phyloP scores from a whole-genome alignment of 2,797 vertebrate species.

The Vultur gryphus region DNA sequence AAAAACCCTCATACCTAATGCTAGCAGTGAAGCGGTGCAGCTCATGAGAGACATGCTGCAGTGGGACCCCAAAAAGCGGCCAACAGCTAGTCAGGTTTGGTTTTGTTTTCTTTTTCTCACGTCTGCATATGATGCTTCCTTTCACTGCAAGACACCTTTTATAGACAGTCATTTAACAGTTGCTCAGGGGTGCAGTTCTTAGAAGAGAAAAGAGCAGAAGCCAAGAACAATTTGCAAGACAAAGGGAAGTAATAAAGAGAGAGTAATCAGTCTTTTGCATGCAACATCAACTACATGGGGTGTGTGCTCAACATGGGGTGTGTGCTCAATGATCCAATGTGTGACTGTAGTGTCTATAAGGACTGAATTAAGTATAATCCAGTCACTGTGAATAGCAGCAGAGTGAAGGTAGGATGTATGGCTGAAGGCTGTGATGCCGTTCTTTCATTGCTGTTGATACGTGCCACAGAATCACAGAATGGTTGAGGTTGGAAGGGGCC shows the following conservation, averaged over 20 bases:
- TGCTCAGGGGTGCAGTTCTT: background rate
- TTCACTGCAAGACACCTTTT: background rate
- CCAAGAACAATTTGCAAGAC: background rate
- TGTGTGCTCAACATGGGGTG: background rate
- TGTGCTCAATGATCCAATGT: background rate
- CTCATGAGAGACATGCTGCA: slow-evolving; percentile 83
- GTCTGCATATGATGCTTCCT: background rate
- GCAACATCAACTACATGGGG: background rate
- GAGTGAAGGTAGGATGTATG: background rate
- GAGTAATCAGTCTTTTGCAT: background rate
- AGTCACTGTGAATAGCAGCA: background rate
- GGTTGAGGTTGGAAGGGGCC: background rate
- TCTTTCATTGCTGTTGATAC: background rate
- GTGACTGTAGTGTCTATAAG: background rate
- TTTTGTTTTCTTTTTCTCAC: background rate
- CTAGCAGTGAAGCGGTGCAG: slow-evolving; percentile 78
- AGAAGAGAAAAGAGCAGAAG: background rate
- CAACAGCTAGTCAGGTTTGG: slow-evolving; percentile 80
- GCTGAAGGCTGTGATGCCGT: background rate
- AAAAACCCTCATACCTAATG: slow-evolving; percentile 80
- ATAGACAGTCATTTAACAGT: background rate
- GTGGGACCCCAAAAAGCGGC: slow-evolving; percentile 83
- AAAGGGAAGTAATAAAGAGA: background rate
- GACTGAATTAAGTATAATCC: background rate
- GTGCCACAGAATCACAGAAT: accelerated